A percentile compares a stretch with the other conserved stretches of the same genome.
Evolutionary conservation across 2,113 vertebrate genomes (phyloP).

Genomic region (Triplophysa rosa): DNA sequence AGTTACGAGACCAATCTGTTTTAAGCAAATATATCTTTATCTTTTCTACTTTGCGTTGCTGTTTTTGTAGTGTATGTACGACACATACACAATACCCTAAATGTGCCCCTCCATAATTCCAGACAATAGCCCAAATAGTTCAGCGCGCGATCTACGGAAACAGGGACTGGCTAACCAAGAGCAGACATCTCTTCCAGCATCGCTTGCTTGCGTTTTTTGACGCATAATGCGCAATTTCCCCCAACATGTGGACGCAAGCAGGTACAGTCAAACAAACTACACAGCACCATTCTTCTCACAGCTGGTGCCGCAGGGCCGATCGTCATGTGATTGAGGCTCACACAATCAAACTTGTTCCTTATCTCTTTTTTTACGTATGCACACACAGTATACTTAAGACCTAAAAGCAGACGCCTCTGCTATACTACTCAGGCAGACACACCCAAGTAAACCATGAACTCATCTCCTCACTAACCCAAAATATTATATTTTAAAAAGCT

Average conservation of each 20-base stretch:
- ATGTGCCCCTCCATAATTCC: constrained; percentile 3
- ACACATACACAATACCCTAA: neutral
- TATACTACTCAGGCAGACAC: constrained; percentile 43
- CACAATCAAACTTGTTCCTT: constrained; percentile 34
- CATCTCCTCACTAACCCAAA: constrained; percentile 33
- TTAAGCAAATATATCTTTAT: neutral
- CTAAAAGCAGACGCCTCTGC: constrained; percentile 30
- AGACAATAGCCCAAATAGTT: constrained; percentile 38
- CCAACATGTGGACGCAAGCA: neutral
- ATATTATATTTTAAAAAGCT: constrained; percentile 37
- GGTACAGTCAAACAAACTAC: neutral
- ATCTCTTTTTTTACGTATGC: constrained; percentile 41
- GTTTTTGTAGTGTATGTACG: neutral
- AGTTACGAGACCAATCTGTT: neutral
- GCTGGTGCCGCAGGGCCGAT: constrained; percentile 5
- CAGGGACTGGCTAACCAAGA: constrained; percentile 18
- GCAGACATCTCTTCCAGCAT: constrained; percentile 8
- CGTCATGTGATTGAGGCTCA: neutral
- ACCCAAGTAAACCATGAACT: constrained; percentile 47
- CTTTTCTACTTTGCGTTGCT: neutral
- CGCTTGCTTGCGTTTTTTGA: constrained; percentile 22
- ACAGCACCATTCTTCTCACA: neutral
- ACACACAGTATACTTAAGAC: constrained; percentile 15
- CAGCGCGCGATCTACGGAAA: constrained; percentile 31
- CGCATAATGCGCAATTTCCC: constrained; percentile 24